Evolutionary conservation across 2,113 vertebrate genomes (phyloP).

Genomic region (Notothenia coriiceps): DNA sequence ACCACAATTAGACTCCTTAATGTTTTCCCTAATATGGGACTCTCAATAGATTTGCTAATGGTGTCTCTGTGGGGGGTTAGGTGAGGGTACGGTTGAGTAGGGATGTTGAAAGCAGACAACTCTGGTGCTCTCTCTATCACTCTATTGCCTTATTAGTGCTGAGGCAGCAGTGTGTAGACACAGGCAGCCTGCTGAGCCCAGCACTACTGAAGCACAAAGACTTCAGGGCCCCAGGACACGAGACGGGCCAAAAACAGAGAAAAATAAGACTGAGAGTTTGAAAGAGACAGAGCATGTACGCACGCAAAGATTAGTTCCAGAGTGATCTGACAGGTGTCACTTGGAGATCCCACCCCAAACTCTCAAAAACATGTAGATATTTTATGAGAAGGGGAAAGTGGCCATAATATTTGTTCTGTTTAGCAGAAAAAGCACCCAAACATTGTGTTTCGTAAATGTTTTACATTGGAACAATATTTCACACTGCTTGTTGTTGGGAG

Average conservation of each 20-base stretch:
- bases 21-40: constrained; percentile 75
- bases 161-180: constrained; percentile 83
- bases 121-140: constrained; percentile 75
- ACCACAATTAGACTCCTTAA: constrained; percentile 77
- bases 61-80: constrained; percentile 64
- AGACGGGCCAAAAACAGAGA: constrained; percentile 63
- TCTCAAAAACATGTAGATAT: constrained; percentile 35
- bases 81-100: constrained; percentile 69
- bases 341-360: constrained; percentile 16
- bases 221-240: constrained; percentile 72
- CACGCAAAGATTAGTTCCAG: constrained; percentile 14
- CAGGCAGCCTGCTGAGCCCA: constrained; percentile 82
- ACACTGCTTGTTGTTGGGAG: no score
- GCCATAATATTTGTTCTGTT: no score
- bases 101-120: constrained; percentile 78
- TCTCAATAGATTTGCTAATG: constrained; percentile 74
- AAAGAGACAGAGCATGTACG: constrained; percentile 29
- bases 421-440: no score
- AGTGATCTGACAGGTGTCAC: constrained; percentile 69
- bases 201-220: constrained; percentile 82
- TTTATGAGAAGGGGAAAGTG: no score
- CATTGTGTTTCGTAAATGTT: no score
- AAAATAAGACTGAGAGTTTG: constrained; percentile 45
- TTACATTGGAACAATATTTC: no score
- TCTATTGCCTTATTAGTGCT: constrained; percentile 82